Evolutionary conservation across 2,888 invertebrate species (phyloP), one percentile per base, ranked within the genome.

Genomic region (Sturmia bella): DNA sequence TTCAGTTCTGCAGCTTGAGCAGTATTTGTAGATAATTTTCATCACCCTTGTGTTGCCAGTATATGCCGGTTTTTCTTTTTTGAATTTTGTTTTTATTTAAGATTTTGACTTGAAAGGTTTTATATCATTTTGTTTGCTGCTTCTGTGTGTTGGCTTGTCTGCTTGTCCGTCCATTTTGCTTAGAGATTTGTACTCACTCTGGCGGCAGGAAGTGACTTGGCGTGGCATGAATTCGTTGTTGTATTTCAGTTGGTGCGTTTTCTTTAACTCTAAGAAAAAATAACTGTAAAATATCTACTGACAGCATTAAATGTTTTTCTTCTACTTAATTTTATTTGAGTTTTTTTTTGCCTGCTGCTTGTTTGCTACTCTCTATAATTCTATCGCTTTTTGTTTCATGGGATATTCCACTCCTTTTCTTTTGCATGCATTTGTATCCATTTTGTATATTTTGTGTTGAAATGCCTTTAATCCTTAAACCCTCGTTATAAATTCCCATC

Each of bases 231-330:
- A 21, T 45, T 32, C n/a, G 27, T 6, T 19, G 27, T 6, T 45
- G 57, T 48, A 61, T 41, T 54, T 41, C 48, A 37, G 48, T 13
- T 72, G 27, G 27, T 63, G 52, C 39, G 50, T 73, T 63, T 52
- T 37, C 24, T 21, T 32, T 9, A 64, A 32, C 13, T 19, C 27
- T 50, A 19, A 52, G 32, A 21, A n/a, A 41, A 68, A 43, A n/a
- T 24, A 63, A 32, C 59, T 75, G 70, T 80, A 80, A 80, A 80
- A 80, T 69, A 80, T 75, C 80, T 72, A 80, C 81, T 77, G 78
- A 75, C 82, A 82, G 82, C 74, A 54, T 78, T 82, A 82, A 78
- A 75, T 54, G 70, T 75, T 78, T 81, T 78, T 54, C 61, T 59
- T 77, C 50, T 73, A 43, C 63, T 74, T 77, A 69, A 57, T 73